A percentile compares a stretch with the other conserved stretches of the same genome.
Conservation (phyloP, 1,140 invertebrate species). For the Cotesia glomerata region DNA sequence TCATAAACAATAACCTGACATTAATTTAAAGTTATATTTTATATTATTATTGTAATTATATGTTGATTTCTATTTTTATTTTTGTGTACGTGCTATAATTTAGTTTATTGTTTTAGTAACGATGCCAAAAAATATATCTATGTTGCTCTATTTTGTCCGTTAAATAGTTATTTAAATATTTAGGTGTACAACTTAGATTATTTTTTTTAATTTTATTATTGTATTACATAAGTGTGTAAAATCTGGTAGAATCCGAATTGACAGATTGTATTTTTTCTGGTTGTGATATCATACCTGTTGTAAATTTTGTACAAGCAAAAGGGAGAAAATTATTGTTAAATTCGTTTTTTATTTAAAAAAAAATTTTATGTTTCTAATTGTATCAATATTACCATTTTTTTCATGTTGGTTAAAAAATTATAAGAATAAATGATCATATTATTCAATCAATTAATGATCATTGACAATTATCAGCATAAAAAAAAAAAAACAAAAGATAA, state of each 20-base stretch:
- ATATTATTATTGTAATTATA: not conserved
- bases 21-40: not conserved
- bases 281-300: constrained; percentile 23
- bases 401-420: not conserved
- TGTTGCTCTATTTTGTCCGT: not conserved
- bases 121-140: constrained; percentile 9
- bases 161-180: not conserved
- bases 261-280: constrained; percentile 7
- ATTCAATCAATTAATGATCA: not conserved
- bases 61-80: not conserved
- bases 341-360: not conserved
- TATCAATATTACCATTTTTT: not conserved
- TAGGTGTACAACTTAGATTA: not conserved
- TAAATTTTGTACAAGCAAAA: constrained; percentile 11
- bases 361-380: not conserved
- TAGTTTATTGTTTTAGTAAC: constrained; percentile 3
- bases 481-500: not conserved
- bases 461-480: not conserved
- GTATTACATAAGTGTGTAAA: not conserved
- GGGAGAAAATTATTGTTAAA: not conserved
- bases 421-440: not conserved
- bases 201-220: constrained; percentile 9
- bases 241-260: not conserved
- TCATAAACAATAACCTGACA: too few species aligned
- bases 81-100: not conserved